Evolutionary conservation across 2,113 vertebrate species (phyloP), one percentile per base, ranked within the genome.

Genomic region (Pogonocichla stellata): DNA sequence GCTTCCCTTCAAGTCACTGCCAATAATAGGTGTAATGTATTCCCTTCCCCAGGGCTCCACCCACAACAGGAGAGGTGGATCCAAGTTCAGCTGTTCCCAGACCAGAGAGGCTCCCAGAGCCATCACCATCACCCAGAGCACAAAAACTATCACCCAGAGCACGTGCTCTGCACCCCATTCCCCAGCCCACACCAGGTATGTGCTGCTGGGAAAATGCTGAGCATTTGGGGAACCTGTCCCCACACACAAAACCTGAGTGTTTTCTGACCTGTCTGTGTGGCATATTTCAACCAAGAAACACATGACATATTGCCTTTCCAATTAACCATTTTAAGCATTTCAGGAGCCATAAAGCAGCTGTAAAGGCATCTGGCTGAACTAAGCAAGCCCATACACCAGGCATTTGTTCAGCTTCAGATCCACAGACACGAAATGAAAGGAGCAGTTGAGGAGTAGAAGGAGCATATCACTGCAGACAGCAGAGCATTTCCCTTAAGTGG

Each of bases 141-240:
- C 24, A 24, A 38, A 53, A 56, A 16, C 34, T 72, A 60, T 33
- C 57, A 29, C 40, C 29, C 23, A 24, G 57, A 83, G 77, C 58
- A 16, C 0, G 5, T 3, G 9, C 50, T 69, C 67, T 56, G 36
- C 9, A 18, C 26, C 12, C 19, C 18, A 12, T 10, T 24, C 14
- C 72, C 61, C 57, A 72, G 1, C 2, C 5, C 45, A 48, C 3
- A 12, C 0, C 0, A 90, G 19, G 25, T 19, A 16, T 5, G 2
- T 8, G 11, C 22, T 8, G 17, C n/a, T 25, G 36, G 40, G n/a
- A 8, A 25, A 47, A 47, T 10, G 12, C 45, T 73, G n/a, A 86
- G 14, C 14, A 6, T 40, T 48, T 51, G 61, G 61, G 33, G 26
- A 85, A 38, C 8, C 33, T 56, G 43, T 10, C 8, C 15, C 8